These are phyloP conservation scores for Oophaga pumilio DNA, from an alignment of 2,113 vertebrate species.

Conservation along the genomic window DNA sequence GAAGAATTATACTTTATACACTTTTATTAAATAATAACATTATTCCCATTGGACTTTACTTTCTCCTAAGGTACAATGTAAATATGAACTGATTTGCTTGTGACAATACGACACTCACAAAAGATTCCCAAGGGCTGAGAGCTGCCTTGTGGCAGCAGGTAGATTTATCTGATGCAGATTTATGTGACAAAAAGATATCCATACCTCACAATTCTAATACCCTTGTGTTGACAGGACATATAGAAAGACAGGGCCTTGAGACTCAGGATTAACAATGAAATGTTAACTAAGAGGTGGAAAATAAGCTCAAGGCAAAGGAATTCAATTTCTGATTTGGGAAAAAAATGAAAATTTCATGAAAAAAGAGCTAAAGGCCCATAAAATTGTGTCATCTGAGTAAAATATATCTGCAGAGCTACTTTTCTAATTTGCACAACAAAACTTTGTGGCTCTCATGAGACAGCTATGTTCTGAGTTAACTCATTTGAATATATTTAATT, in stretches of 20 bases:
- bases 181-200: constrained; percentile 65
- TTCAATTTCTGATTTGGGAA: constrained; percentile 46
- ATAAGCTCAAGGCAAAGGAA: constrained; percentile 40
- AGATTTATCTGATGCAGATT: constrained; percentile 65
- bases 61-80: constrained; percentile 60
- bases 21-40: constrained; percentile 57
- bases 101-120: constrained; percentile 59
- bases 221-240: constrained; percentile 61
- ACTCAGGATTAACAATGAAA: constrained; percentile 54
- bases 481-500: constrained; percentile 28
- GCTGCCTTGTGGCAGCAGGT: constrained; percentile 54
- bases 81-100: constrained; percentile 61
- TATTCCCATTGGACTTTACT: constrained; percentile 61
- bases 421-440: constrained; percentile 46
- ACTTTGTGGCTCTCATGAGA: constrained; percentile 38
- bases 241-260: constrained; percentile 56
- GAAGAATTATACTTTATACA: constrained; percentile 54
- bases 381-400: constrained; percentile 38
- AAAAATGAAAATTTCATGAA: constrained; percentile 27
- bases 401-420: constrained; percentile 15
- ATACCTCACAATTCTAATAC: constrained; percentile 62
- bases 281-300: constrained; percentile 57
- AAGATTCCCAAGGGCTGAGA: constrained; percentile 59
- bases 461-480: constrained; percentile 9
- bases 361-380: constrained; percentile 43